Percentiles rank a stretch among this genome's conserved stretches.
Evolutionary conservation across 2,113 vertebrate species (phyloP).

Genomic region (Ceyx cyanopectus): DNA sequence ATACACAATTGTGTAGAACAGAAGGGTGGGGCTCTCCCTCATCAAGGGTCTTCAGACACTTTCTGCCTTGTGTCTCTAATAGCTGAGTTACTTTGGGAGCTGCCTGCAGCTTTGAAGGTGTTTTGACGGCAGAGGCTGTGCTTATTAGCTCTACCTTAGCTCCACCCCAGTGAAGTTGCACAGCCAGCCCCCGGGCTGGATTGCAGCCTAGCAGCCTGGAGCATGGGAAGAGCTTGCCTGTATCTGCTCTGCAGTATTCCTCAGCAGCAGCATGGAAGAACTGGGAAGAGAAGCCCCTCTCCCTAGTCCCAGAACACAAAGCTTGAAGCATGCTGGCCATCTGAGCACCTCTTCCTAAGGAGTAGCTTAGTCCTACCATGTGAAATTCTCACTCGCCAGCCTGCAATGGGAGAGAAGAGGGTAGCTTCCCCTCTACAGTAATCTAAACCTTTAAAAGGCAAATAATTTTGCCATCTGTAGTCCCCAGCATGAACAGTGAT

Average conservation of each 20-base stretch:
- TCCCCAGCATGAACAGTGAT: neutral
- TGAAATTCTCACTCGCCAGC: neutral
- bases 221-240: neutral
- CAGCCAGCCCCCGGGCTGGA: neutral
- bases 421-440: neutral
- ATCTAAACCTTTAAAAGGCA: no score
- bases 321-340: neutral
- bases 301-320: neutral
- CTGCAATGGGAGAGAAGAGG: neutral
- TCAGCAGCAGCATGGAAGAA: neutral
- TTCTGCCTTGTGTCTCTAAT: neutral
- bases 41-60: neutral
- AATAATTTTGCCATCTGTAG: neutral
- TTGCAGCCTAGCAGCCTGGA: neutral
- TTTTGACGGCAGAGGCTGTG: neutral
- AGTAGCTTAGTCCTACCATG: neutral
- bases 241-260: neutral
- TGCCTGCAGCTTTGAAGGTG: neutral
- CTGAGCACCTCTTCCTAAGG: neutral
- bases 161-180: neutral
- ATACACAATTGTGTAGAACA: neutral
- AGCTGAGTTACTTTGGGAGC: neutral
- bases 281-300: neutral
- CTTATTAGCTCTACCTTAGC: conserved; percentile 11
- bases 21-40: neutral